phyloP scores from a whole-genome alignment of 1,140 invertebrate genomes.

The Hyles vespertilio region DNA sequence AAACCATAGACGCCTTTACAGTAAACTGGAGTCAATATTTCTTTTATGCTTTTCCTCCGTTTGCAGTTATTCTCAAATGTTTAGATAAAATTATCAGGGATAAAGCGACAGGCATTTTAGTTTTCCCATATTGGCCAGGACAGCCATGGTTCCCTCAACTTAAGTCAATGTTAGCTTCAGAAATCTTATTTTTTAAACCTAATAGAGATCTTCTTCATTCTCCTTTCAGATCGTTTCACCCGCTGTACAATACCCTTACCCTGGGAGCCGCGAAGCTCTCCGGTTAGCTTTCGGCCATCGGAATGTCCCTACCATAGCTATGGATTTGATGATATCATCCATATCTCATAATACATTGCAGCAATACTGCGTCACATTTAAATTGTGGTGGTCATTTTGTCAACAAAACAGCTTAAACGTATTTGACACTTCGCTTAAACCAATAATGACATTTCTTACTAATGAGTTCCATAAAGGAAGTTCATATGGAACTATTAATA shows the following conservation, averaged over 20 bases:
- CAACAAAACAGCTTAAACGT: background rate
- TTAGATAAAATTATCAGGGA: conserved; percentile 16
- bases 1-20: conserved; percentile 25
- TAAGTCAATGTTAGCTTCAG: conserved; percentile 17
- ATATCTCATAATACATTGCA: conserved; percentile 5
- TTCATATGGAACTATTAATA: too few species aligned
- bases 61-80: conserved; percentile 23
- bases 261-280: conserved; percentile 33
- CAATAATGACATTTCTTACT: too few species aligned
- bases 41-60: conserved; percentile 33
- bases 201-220: conserved; percentile 14
- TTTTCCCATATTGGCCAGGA: conserved; percentile 16
- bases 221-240: conserved; percentile 17
- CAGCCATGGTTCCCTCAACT: conserved; percentile 36
- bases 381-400: conserved; percentile 7
- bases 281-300: background rate
- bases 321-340: conserved; percentile 2
- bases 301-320: too few species aligned
- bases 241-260: conserved; percentile 21
- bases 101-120: conserved; percentile 14
- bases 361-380: conserved; percentile 3
- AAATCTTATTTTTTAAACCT: conserved; percentile 25
- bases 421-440: background rate
- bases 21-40: conserved; percentile 16
- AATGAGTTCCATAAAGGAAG: too few species aligned